Conservation (phyloP, 2,888 invertebrate genomes). For the Platycnemis pennipes region DNA sequence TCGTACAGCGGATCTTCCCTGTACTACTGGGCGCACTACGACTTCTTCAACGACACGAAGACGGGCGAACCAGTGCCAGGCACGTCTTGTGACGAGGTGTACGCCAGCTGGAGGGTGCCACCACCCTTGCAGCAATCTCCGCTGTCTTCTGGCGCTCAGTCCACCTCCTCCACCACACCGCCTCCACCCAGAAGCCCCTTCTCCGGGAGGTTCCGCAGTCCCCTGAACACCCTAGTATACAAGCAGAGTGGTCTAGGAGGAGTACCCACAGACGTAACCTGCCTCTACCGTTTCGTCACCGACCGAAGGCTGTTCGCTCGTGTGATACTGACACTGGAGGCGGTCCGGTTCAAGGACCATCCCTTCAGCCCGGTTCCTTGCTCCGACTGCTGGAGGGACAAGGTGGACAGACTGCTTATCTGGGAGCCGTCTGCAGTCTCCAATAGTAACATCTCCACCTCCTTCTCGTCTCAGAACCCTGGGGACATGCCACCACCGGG, state of each 20-base stretch:
- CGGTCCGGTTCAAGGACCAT: conserved; percentile 91
- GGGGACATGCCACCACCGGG: conserved; percentile 71
- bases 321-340: conserved; percentile 88
- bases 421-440: conserved; percentile 84
- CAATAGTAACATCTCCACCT: conserved; percentile 77
- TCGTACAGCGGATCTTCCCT: conserved; percentile 96
- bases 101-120: conserved; percentile 90
- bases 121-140: conserved; percentile 15
- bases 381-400: conserved; percentile 92
- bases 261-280: conserved; percentile 85
- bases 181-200: conserved; percentile 68
- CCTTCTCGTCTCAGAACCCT: conserved; percentile 81
- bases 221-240: conserved; percentile 92
- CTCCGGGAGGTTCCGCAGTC: conserved; percentile 89
- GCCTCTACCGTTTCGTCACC: conserved; percentile 91
- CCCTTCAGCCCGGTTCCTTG: conserved; percentile 90
- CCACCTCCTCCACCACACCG: conserved; percentile 29
- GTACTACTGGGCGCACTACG: conserved; percentile 96
- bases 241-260: conserved; percentile 85
- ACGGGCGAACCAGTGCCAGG: conserved; percentile 91
- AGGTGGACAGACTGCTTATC: conserved; percentile 90
- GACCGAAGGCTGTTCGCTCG: conserved; percentile 90
- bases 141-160: not conserved
- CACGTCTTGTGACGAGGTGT: conserved; percentile 93
- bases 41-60: conserved; percentile 94